Evolutionary conservation across 2,888 invertebrate species (phyloP).

Genomic region (Andrena hattorfiana): DNA sequence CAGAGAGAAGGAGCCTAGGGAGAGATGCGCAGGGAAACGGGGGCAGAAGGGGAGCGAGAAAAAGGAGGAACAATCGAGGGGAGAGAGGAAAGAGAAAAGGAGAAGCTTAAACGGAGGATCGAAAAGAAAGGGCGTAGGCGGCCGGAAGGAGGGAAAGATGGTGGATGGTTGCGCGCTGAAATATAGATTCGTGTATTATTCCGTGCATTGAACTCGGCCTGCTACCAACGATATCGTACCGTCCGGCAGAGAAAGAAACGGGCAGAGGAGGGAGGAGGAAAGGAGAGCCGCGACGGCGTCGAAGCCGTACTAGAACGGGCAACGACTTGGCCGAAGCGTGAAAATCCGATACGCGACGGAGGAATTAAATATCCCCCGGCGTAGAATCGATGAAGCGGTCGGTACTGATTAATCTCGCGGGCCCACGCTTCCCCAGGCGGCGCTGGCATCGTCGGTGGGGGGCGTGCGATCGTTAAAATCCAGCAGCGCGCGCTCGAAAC

Average conservation of each 20-base stretch:
- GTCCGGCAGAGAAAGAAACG: background rate
- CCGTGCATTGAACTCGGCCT: conserved; percentile 30
- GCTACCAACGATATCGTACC: conserved; percentile 17
- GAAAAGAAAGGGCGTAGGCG: conserved; percentile 17
- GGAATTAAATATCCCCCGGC: conserved; percentile 40
- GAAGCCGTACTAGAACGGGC: conserved; percentile 50
- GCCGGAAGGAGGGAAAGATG: conserved; percentile 9
- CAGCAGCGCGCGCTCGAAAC: conserved; percentile 28
- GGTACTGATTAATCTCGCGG: conserved; percentile 49
- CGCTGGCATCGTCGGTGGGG: background rate
- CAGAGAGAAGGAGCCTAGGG: conserved; percentile 10
- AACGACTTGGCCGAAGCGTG: conserved; percentile 29
- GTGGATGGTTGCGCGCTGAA: conserved; percentile 6
- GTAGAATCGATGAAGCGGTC: conserved; percentile 54
- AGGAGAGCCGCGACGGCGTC: background rate
- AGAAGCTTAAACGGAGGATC: conserved; percentile 21
- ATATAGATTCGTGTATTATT: conserved; percentile 18
- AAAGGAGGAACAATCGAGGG: background rate
- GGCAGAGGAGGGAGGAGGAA: background rate
- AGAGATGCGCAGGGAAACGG: background rate
- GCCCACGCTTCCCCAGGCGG: conserved; percentile 25
- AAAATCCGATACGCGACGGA: conserved; percentile 44
- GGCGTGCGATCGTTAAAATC: conserved; percentile 54
- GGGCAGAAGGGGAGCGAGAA: background rate
- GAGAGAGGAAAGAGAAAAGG: conserved; percentile 3